Conservation (phyloP, 2,797 vertebrate species). For the Halcyon chelicuti region DNA sequence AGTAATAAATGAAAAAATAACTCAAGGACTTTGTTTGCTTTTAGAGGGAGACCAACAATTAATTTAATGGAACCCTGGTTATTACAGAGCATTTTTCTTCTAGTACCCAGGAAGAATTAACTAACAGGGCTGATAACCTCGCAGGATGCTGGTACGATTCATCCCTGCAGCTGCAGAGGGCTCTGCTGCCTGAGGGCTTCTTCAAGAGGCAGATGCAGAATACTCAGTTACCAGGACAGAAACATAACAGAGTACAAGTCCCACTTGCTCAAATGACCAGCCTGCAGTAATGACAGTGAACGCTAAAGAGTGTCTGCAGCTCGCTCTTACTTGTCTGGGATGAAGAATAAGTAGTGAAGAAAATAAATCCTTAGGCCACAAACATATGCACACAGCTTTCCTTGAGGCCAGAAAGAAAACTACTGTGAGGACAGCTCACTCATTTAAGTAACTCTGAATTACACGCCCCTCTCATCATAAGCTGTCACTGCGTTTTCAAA, state of each 20-base stretch:
- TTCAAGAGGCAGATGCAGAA: neutral
- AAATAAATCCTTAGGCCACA: neutral
- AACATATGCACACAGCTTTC: neutral
- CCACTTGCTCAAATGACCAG: neutral
- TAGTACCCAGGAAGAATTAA: neutral
- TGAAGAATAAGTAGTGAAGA: neutral
- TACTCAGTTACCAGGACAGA: neutral
- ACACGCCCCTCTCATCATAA: neutral
- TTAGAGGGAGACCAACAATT: neutral
- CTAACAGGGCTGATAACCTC: neutral
- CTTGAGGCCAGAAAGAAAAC: neutral
- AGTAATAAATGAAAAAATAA: neutral
- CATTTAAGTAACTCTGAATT: neutral
- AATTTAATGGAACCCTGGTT: neutral
- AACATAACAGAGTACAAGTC: neutral
- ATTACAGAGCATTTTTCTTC: neutral
- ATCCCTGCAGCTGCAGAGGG: neutral
- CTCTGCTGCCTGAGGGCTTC: neutral
- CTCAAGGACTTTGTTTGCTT: neutral
- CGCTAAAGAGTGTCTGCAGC: neutral
- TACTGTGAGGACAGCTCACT: neutral
- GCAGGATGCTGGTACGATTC: neutral
- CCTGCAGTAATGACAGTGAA: neutral
- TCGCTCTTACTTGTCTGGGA: neutral
- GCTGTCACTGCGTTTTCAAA: neutral